Percentiles rank a stretch among this genome's conserved stretches.
Evolutionary conservation across 2,797 vertebrate species (phyloP).

Genomic region (Enteromius afrohamiltoni): DNA sequence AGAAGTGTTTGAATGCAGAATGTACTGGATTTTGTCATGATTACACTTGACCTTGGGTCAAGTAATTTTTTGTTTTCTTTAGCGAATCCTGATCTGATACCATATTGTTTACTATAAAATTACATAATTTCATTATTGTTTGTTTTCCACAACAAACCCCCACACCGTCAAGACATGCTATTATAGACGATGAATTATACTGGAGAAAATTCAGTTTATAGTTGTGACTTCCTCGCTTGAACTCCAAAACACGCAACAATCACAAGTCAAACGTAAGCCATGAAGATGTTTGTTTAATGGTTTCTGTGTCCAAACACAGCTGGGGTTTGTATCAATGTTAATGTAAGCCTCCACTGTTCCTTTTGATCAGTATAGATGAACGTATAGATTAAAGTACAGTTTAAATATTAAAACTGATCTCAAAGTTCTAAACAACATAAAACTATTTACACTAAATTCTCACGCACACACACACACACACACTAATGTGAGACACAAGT

Average conservation of each 20-base stretch:
- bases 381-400: neutral
- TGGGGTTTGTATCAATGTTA: neutral
- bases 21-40: slow-evolving; percentile 44
- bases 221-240: slow-evolving; percentile 24
- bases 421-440: neutral
- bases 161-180: neutral
- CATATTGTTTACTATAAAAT: slow-evolving; percentile 5
- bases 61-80: slow-evolving; percentile 55
- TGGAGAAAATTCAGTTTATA: slow-evolving; percentile 8
- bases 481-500: neutral
- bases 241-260: neutral
- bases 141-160: slow-evolving; percentile 29
- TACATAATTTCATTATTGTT: slow-evolving; percentile 13
- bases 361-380: neutral
- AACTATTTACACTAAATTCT: neutral
- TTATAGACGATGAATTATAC: neutral
- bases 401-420: neutral
- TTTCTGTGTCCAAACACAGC: neutral
- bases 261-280: neutral
- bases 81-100: neutral
- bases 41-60: slow-evolving; percentile 43
- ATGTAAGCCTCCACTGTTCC: neutral
- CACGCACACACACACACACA: neutral
- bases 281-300: neutral
- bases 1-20: slow-evolving; percentile 46